Base-by-base conservation (phyloP, 2,113 vertebrate genomes). In the Gasterosteus nipponicus region DNA sequence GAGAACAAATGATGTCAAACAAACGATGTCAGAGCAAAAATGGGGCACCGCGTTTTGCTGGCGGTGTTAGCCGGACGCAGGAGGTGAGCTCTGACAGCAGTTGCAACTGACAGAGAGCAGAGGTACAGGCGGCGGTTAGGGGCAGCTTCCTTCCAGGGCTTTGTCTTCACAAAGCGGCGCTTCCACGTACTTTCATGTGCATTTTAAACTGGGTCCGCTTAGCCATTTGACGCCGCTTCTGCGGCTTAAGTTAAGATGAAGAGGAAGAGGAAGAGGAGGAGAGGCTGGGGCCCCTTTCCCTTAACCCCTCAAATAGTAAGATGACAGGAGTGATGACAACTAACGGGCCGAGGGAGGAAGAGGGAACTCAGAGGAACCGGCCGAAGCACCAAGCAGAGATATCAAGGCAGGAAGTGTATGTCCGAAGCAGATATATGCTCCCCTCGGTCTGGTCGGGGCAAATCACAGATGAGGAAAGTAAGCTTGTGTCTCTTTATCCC, bases 101-200 rank as follows among this genome's bases (percentile, higher is more conserved):
- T 49, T 68, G 59, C 75, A 84, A 86, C 83, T 81, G 88, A 91
- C 75, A 85, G 78, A 83, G 81, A 74, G 79, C 65, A 87, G 80
- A 77, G 59, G 78, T 22, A 58, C 81, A 84, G 75, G 75, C 81
- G 77, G 75, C 33, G 38, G 80, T 86, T 83, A 73, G 69, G 77
- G 60, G 53, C 79, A 81, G 67, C 70, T 87, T 90, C 88, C 90
- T 86, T 86, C 85, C 89, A 86, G 80, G 42, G 66, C 77, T 83
- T 73, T 78, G 54, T 66, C 69, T 81, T 69, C 68, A 75, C 75
- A 71, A 75, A 87, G 53, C 4, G 19, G 69, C 69, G 84, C 62
- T 75, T 87, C 85, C 83, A 80, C 82, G 81, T 78, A 78, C 46
- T 64, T 88, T 83, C 85, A 84, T 47, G 59, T 58, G 77, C 64